phyloP scores from a whole-genome alignment of 2,888 invertebrate genomes.

The Drosophila planitibia region DNA sequence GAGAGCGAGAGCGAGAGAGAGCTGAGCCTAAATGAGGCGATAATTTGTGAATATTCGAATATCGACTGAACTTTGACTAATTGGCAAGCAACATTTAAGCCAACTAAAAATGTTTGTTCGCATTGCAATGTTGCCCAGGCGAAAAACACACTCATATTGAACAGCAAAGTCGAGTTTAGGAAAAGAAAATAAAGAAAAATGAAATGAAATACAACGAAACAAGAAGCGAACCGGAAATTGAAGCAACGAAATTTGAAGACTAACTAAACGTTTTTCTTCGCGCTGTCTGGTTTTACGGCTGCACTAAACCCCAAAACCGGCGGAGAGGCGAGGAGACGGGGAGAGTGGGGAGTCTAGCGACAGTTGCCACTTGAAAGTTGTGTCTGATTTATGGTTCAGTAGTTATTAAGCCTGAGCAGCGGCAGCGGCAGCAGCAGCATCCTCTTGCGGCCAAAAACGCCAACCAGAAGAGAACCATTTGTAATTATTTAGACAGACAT shows the following conservation, averaged over 20 bases:
- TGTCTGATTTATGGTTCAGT: slow-evolving; percentile 58
- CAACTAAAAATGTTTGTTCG: neutral
- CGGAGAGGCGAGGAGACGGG: neutral
- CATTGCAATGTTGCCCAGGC: neutral
- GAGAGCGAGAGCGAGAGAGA: too few relatives aligned
- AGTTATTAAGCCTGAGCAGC: slow-evolving; percentile 53
- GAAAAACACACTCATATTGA: slow-evolving; percentile 4
- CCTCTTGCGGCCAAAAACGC: slow-evolving; percentile 10
- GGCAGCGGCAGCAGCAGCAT: neutral
- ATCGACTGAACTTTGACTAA: slow-evolving; percentile 12
- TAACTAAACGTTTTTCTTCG: slow-evolving; percentile 39
- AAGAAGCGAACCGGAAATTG: slow-evolving; percentile 52
- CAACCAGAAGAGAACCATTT: slow-evolving; percentile 45
- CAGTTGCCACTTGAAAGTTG: slow-evolving; percentile 44
- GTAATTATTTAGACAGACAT: slow-evolving; percentile 66
- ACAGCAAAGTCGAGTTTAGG: slow-evolving; percentile 7
- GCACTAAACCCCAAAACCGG: neutral
- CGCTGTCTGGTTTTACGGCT: slow-evolving; percentile 38
- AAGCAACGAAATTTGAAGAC: slow-evolving; percentile 44
- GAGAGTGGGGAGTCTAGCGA: slow-evolving; percentile 3
- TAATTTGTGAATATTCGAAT: slow-evolving; percentile 28
- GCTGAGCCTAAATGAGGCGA: slow-evolving; percentile 1
- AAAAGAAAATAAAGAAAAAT: slow-evolving; percentile 9
- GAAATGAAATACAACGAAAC: slow-evolving; percentile 7
- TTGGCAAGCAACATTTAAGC: slow-evolving; percentile 7